Evolutionary conservation across 2,888 invertebrate genomes (phyloP), one percentile per base, ranked within the genome.

Genomic region (Hymenopus coronatus): DNA sequence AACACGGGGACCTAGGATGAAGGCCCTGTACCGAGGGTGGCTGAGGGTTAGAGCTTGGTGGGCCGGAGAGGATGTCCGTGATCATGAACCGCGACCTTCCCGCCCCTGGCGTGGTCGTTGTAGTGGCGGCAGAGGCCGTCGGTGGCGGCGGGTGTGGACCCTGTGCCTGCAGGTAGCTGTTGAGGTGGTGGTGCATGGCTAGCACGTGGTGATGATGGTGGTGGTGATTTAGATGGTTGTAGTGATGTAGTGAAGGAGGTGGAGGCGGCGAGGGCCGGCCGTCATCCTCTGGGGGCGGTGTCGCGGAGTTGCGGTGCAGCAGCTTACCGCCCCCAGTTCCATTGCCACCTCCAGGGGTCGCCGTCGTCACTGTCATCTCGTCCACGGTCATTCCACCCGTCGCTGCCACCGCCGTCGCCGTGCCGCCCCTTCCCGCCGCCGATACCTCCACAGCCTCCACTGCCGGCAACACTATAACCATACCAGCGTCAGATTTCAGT

Each of bases 51-150:
- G 54, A 70, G 54, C 20, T 70, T 25, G 54, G 54, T 15, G 87
- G 94, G 94, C 54, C 54, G 54, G 96, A 96, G 91, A 98, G 94
- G 92, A 98, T 98, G 93, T 98, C 98, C 91, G 97, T 97, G 94
- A 98, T 98, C 97, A 98, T 97, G 94, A 98, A 98, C 91, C 97
- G 94, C 90, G 97, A 97, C 28, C 89, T 30, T 25, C 83, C n/a
- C 54, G 83, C 82, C 91, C 97, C 95, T 88, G 96, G 96, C 27
- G 54, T 70, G 54, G 54, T 83, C 82, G 90, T 33, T 92, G 88
- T 91, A 91, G 89, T 94, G 95, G 93, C 81, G 88, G 82, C 40
- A 54, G 85, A 82, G 46, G 28, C 81, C 84, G 28, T 27, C 6
- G 87, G 54, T 82, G 89, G 82, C 83, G 89, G 89, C 83, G 89